Evolutionary conservation across 1,140 invertebrate genomes (phyloP).

Genomic region (Aphelinus certus): DNA sequence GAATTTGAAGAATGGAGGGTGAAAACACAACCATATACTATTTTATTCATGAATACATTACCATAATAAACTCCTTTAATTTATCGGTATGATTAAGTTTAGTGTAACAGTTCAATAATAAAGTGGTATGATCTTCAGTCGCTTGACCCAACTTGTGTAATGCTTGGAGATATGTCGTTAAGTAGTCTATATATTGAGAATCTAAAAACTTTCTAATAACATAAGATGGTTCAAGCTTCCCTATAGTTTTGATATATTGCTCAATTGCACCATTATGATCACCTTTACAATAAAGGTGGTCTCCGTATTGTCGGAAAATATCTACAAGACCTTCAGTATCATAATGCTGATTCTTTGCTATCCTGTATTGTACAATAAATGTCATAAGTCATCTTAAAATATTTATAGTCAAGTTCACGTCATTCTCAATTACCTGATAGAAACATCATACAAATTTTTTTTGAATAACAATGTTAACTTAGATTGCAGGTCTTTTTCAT

Average conservation of each 20-base stretch:
- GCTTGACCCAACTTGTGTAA: conserved; percentile 87
- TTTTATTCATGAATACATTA: too few relatives aligned
- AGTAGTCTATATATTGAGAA: conserved; percentile 87
- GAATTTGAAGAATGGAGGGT: too few relatives aligned
- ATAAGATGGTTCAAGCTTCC: conserved; percentile 92
- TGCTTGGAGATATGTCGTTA: conserved; percentile 88
- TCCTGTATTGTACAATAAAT: too few relatives aligned
- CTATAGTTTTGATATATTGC: conserved; percentile 94
- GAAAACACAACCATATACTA: too few relatives aligned
- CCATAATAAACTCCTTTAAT: conserved; percentile 90
- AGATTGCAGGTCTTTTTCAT: conserved; percentile 91
- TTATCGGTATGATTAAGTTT: conserved; percentile 84
- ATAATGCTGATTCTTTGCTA: conserved; percentile 92
- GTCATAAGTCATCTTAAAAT: neutral
- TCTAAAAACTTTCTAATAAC: conserved; percentile 93
- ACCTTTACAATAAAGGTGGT: conserved; percentile 90
- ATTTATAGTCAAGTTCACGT: neutral
- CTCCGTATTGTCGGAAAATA: conserved; percentile 93
- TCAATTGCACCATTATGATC: conserved; percentile 90
- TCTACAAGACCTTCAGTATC: conserved; percentile 87
- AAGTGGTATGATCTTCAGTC: conserved; percentile 90
- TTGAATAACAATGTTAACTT: conserved; percentile 90
- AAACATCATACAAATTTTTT: conserved; percentile 93
- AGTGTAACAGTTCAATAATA: conserved; percentile 91
- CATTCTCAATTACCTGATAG: conserved; percentile 72